Evolutionary conservation across 2,113 vertebrate genomes (phyloP).

Genomic region (Myrmophylax atrothorax): DNA sequence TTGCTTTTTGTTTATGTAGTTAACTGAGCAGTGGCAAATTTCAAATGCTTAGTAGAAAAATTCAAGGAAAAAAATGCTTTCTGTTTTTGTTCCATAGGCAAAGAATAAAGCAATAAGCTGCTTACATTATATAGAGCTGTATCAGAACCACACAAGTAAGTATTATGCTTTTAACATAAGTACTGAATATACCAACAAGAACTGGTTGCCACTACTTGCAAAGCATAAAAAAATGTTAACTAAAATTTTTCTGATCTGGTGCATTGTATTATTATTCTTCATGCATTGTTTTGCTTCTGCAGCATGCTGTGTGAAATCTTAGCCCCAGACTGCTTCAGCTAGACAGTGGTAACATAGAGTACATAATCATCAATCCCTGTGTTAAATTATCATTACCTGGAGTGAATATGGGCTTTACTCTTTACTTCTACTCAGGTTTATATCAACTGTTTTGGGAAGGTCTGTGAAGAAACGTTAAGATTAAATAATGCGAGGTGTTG

Average conservation of each 20-base stretch:
- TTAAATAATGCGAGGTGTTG: not conserved
- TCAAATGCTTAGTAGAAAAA: not conserved
- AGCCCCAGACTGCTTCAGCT: not conserved
- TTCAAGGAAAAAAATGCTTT: not conserved
- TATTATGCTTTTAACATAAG: not conserved
- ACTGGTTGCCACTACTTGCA: not conserved
- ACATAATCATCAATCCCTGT: not conserved
- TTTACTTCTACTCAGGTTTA: not conserved
- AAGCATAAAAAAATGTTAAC: not conserved
- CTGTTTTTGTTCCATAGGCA: slow-evolving; percentile 78
- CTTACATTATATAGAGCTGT: slow-evolving; percentile 87
- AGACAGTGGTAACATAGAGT: not conserved
- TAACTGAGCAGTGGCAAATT: not conserved
- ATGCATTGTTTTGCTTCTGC: not conserved
- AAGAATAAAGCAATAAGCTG: slow-evolving; percentile 90
- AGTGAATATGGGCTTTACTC: not conserved
- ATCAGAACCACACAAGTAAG: slow-evolving; percentile 91
- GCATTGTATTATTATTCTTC: not conserved
- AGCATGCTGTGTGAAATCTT: not conserved
- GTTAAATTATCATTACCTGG: not conserved
- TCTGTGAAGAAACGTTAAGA: not conserved
- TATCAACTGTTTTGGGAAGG: not conserved
- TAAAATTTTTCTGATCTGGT: not conserved
- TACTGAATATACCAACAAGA: not conserved
- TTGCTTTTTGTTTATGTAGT: not conserved